Base-by-base conservation (phyloP, 2,888 invertebrate species). In the Apeira syringaria region DNA sequence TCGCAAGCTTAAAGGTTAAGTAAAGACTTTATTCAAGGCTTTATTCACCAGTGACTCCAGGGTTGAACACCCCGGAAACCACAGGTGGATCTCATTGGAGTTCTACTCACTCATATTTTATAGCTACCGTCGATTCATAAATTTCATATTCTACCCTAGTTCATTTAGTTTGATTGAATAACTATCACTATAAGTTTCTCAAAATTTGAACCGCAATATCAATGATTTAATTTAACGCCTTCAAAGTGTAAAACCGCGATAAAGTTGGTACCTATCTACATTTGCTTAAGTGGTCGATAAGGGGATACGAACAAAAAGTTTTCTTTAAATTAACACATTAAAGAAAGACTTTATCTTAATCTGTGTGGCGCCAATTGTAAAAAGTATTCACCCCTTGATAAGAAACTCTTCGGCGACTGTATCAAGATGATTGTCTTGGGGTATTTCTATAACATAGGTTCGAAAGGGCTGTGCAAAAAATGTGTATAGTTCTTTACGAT, bases 251-350 rank as follows among this genome's bases (percentile, higher is more conserved):
- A 84, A 76, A 70, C 74, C 68, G 68, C 74, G 87, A 86, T 86
- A 84, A 76, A 69, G 50, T 61, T 59, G 44, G 47, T 68, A 71
- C 53, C 55, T 66, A 72, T 81, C 74, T 62, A 61, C 70, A 62
- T 78, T 74, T 64, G 57, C 76, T 80, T 83, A 86, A 87, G 83
- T 84, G 86, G 76, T 68, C 60, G 87, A 87, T 88, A 86, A 83
- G 61, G 61, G 31, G 26, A 20, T 53, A 56, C 59, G 61, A 64
- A 73, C 65, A 56, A 72, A 73, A 75, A 74, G 74, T 69, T 65
- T 84, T 86, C 39, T 85, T 86, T 85, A 79, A 88, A 88, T 88
- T 87, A 87, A 88, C 86, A 88, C 88, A 80, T 83, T 86, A 80
- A 75, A 72, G 65, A 69, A 64, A 70, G 84, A 75, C 33, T 86